Evolutionary conservation across 2,797 vertebrate genomes (phyloP).

Genomic region (Choloepus didactylus): DNA sequence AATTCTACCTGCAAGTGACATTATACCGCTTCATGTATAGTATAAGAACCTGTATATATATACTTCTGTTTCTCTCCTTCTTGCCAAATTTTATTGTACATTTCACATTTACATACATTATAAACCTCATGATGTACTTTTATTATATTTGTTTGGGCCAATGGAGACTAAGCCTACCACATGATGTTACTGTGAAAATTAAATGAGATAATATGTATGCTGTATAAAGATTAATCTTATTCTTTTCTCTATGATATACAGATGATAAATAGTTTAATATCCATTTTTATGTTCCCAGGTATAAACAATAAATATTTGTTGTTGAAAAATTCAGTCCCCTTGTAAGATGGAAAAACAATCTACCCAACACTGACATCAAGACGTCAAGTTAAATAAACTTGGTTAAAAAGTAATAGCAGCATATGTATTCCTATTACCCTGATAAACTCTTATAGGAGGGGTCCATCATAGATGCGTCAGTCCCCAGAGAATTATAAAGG

Average conservation of each 20-base stretch:
- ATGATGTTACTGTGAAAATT: constrained; percentile 29
- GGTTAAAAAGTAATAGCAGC: not conserved
- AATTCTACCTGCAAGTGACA: not conserved
- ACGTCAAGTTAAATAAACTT: not conserved
- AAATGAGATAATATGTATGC: not conserved
- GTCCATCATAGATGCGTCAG: not conserved
- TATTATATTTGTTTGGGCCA: constrained; percentile 24
- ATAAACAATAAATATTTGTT: not conserved
- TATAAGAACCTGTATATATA: not conserved
- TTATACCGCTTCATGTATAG: not conserved
- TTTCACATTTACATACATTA: not conserved
- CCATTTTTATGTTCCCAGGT: not conserved
- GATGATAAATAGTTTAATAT: not conserved
- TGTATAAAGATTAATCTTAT: not conserved
- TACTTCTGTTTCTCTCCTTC: not conserved
- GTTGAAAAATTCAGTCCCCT: constrained; percentile 24
- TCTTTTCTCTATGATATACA: not conserved
- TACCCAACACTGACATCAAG: not conserved
- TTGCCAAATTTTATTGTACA: not conserved
- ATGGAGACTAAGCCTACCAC: not conserved
- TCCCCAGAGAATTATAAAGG: not conserved
- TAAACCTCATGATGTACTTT: not conserved
- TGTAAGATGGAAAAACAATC: constrained; percentile 13
- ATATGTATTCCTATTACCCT: not conserved
- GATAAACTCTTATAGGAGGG: not conserved